Base-by-base conservation (phyloP, 1,140 invertebrate species). In the Triops cancriformis region DNA sequence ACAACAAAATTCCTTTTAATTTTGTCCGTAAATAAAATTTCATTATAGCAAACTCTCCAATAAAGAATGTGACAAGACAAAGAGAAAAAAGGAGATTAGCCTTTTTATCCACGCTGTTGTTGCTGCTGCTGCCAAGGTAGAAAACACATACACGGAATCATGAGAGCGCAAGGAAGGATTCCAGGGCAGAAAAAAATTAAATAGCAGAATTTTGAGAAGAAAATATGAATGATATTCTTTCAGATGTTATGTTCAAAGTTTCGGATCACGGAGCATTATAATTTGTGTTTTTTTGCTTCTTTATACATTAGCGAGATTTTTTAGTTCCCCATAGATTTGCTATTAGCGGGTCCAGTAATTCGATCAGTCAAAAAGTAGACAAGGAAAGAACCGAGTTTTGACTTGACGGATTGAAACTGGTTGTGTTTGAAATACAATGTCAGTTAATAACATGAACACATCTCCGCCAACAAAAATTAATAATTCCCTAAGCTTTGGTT, bases 231-330 rank as follows among this genome's bases (percentile, higher is more conserved):
- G 51, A 64, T 64, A 64, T 64, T 64, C 51, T 64, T 64, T 64
- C 51, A 64, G 23, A 64, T 64, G 51, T 64, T 64, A 64, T 18
- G 51, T 64, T 64, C 51, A 64, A 64, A 64, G 51, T n/a, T 64
- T 64, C 23, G 51, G 51, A 23, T 64, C 51, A 64, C 51, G 51
- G 51, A 64, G 23, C 51, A 9, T 18, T 64, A 64, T 64, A 64
- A 64, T 64, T 64, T 64, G 51, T 64, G n/a, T n/a, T n/a, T 18
- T 64, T 64, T 64, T 64, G n/a, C 51, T 64, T 64, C 51, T 64
- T 64, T 64, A 64, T 64, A 64, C 51, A 64, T 64, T 64, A 64
- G 51, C 51, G 51, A 64, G n/a, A 64, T 64, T 64, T 64, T 64
- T 64, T 64, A 64, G n/a, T 64, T 64, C 23, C 18, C 51, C 51